Evolutionary conservation across 2,797 vertebrate genomes (phyloP).

Genomic region (Diplodus sargus): DNA sequence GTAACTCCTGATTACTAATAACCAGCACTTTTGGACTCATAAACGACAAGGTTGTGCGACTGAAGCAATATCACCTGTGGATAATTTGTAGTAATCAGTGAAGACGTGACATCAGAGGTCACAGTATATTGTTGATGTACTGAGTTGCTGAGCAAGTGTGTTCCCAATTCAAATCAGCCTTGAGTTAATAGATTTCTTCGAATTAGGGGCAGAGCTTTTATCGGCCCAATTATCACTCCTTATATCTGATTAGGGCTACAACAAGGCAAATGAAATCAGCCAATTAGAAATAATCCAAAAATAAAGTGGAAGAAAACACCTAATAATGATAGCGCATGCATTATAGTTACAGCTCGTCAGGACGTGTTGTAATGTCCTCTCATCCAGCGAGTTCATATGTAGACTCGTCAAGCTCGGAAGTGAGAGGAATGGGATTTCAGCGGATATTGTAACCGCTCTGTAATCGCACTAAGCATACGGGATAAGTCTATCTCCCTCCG

Average conservation of each 20-base stretch:
- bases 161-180: background rate
- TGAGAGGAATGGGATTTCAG: slow-evolving; percentile 49
- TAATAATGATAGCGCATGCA: background rate
- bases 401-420: slow-evolving; percentile 27
- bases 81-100: background rate
- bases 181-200: background rate
- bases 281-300: background rate
- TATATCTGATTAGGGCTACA: background rate
- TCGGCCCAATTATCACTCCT: no score
- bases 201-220: no score
- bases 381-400: slow-evolving; percentile 23
- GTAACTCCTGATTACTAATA: background rate
- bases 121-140: background rate
- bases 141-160: background rate
- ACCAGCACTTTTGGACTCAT: background rate
- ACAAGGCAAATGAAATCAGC: background rate
- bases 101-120: background rate
- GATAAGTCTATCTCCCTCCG: slow-evolving; percentile 38
- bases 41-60: background rate
- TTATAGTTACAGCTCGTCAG: background rate
- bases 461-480: slow-evolving; percentile 44
- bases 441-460: slow-evolving; percentile 37
- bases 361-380: slow-evolving; percentile 16
- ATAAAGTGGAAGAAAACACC: background rate
- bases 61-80: background rate